Evolutionary conservation across 2,797 vertebrate species (phyloP).

Genomic region (Alexandromys oeconomus): DNA sequence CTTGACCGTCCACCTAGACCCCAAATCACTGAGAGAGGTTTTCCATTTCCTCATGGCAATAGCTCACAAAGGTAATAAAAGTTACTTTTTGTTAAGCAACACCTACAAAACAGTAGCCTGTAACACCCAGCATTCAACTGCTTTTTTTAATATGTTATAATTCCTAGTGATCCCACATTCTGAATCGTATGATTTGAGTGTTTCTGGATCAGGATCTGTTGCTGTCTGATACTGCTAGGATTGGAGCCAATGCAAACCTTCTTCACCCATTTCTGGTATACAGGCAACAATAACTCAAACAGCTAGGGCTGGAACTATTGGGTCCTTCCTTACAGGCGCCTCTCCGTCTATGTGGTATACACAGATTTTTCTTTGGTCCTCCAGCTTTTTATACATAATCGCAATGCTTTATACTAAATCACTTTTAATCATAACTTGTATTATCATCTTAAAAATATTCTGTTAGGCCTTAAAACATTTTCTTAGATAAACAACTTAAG

Average conservation of each 20-base stretch:
- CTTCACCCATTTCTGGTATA: not conserved
- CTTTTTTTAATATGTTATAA: no score
- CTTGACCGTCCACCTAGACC: not conserved
- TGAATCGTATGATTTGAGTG: no score
- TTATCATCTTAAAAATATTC: not conserved
- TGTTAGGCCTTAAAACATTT: not conserved
- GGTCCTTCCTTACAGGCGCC: not conserved
- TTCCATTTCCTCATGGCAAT: not conserved
- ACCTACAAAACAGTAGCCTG: not conserved
- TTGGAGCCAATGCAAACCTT: not conserved
- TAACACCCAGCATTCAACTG: not conserved
- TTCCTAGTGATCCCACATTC: no score
- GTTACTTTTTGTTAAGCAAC: not conserved
- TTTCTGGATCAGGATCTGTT: not conserved
- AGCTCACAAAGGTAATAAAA: not conserved
- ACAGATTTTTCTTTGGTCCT: not conserved
- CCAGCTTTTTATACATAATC: not conserved
- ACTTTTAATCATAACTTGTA: not conserved
- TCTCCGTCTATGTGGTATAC: not conserved
- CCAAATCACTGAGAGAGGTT: not conserved
- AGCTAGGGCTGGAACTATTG: not conserved
- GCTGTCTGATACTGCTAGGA: not conserved
- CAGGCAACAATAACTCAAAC: not conserved
- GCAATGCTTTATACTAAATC: not conserved
- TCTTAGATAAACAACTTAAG: not conserved